Evolutionary conservation across 1,140 invertebrate species (phyloP).

Genomic region (Oryctes rhinoceros): DNA sequence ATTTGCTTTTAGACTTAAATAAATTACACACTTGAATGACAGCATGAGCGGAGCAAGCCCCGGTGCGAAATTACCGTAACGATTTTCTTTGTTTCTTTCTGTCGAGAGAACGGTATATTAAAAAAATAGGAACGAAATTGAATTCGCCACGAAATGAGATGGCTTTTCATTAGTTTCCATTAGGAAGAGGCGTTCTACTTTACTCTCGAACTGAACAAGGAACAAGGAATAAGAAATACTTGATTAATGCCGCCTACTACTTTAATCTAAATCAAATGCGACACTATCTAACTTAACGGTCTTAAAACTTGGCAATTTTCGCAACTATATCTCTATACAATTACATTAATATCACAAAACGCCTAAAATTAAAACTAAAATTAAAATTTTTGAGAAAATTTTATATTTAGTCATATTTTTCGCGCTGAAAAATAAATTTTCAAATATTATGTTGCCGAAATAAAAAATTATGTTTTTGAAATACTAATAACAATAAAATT

Average conservation of each 20-base stretch:
- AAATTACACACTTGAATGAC: slow-evolving; percentile 6
- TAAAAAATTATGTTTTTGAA: no score
- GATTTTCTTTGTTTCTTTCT: background rate
- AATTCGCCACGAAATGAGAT: background rate
- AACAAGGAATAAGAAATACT: background rate
- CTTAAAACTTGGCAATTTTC: no score
- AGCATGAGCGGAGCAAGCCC: background rate
- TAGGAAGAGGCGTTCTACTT: slow-evolving; percentile 35
- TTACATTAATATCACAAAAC: no score
- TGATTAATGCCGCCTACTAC: background rate
- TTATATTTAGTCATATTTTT: no score
- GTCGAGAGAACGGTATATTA: background rate
- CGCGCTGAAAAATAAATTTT: no score
- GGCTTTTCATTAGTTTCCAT: slow-evolving; percentile 30
- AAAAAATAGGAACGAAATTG: background rate
- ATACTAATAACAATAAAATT: no score
- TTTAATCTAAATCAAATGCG: no score
- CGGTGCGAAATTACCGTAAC: background rate
- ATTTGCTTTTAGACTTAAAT: slow-evolving; percentile 1
- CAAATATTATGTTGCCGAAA: no score
- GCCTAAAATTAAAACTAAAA: no score
- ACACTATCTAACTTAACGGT: background rate
- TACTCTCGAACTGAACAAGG: background rate
- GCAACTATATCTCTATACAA: no score
- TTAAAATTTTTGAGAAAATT: no score